Conservation (phyloP, 2,888 invertebrate species). For the Parnassius orleans region DNA sequence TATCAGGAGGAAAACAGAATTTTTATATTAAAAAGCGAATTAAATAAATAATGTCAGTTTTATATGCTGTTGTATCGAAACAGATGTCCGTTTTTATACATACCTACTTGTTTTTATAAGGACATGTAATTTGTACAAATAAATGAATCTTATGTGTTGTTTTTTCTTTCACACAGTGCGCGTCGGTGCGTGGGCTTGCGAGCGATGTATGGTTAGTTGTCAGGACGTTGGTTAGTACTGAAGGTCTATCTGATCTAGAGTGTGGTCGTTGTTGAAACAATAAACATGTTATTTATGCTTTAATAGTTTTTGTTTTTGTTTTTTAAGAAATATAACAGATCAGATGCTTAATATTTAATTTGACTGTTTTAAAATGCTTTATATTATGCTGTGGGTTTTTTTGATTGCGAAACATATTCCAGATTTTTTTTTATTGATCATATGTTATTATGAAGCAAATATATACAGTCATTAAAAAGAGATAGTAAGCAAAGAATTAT, state of each 20-base stretch:
- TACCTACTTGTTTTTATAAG: slow-evolving; percentile 5
- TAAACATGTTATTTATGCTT: slow-evolving; percentile 33
- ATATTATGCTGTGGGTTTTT: no score
- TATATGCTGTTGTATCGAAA: not conserved
- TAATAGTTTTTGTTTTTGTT: slow-evolving; percentile 9
- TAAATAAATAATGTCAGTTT: not conserved
- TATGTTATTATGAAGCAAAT: no score
- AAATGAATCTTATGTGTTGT: slow-evolving; percentile 44
- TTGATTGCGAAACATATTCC: no score
- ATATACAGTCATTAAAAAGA: no score
- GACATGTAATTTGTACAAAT: slow-evolving; percentile 33
- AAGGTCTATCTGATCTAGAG: not conserved
- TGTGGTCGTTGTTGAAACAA: slow-evolving; percentile 16
- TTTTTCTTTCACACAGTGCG: slow-evolving; percentile 50
- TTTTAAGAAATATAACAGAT: slow-evolving; percentile 1
- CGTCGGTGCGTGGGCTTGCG: slow-evolving; percentile 37
- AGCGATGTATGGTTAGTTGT: slow-evolving; percentile 36
- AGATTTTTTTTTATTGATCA: no score
- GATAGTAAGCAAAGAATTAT: no score
- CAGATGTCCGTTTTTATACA: slow-evolving; percentile 1
- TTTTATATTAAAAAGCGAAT: slow-evolving; percentile 15
- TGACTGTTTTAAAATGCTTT: no score
- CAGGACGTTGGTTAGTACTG: slow-evolving; percentile 50
- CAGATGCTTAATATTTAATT: not conserved
- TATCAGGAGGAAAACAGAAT: slow-evolving; percentile 38